Conservation (phyloP, 2,888 invertebrate genomes). For the Polyommatus icarus region DNA sequence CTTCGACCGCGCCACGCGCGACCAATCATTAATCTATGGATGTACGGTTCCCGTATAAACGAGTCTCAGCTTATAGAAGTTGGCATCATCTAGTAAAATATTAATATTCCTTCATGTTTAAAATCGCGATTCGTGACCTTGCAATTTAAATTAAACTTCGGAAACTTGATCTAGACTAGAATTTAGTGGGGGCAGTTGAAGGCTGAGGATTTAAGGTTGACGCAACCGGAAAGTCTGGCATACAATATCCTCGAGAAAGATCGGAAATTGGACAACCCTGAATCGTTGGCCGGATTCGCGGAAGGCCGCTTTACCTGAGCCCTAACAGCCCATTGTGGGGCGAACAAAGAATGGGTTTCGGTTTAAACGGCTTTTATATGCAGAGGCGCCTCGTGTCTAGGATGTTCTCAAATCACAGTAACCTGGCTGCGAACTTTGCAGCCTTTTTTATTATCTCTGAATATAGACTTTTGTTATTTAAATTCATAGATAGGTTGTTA, state of each 20-base stretch:
- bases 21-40: no score
- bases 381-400: conserved; percentile 24
- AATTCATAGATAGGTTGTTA: neutral
- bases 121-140: neutral
- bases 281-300: conserved; percentile 11
- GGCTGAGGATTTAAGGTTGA: neutral
- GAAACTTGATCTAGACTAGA: conserved; percentile 1
- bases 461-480: neutral
- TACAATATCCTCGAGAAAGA: neutral
- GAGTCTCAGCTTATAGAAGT: no score
- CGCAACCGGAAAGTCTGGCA: neutral
- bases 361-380: neutral
- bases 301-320: conserved; percentile 24
- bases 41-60: no score
- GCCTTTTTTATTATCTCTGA: neutral
- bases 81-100: no score
- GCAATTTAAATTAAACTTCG: neutral
- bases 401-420: conserved; percentile 19
- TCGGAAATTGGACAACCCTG: conserved; percentile 14
- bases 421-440: neutral
- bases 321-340: conserved; percentile 19
- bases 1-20: no score
- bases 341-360: conserved; percentile 21
- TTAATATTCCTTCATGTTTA: no score
- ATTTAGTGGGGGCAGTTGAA: neutral